Evolutionary conservation across 2,797 vertebrate genomes (phyloP), one percentile per base, ranked within the genome.

Genomic region (Gobionotothen gibberifrons): DNA sequence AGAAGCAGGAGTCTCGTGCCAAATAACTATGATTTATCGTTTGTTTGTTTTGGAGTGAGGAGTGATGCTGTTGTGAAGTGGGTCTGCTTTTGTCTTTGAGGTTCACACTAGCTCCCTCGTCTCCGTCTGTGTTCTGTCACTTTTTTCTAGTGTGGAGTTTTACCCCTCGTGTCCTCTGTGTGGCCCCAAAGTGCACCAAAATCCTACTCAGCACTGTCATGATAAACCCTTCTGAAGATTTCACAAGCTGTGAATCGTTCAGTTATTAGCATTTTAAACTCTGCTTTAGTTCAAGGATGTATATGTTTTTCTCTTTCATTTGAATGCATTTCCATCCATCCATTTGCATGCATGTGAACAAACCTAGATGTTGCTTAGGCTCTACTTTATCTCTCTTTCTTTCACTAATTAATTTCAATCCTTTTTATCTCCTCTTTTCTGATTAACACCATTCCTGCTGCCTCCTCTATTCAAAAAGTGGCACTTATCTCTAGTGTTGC

Each of bases 401-500:
- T 90, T 88, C 82, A 82, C 87, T 87, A 62, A 80, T 92, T 91
- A 74, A 85, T 86, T 89, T 86, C 76, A 90, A 74, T 75, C 76
- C 69, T 83, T 89, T 89, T 90, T 72, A 83, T 87, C 83, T 90
- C 76, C 87, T 92, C 90, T 88, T 91, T 92, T 92, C 89, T 86
- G 85, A 94, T 91, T 92, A 93, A 93, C 90, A 85, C 87, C 90
- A 93, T 90, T 89, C 87, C 85, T 89, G 91, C 93, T 91, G 92
- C 90, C 91, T 92, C 91, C 87, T 92, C 88, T 91, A 77, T 81
- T 88, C 82, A 78, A 93, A 96, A 99, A 98, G 97, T 98, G 97
- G 96, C 98, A 99, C 97, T 99, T 99, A 99, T 99, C 97, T 99
- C 97, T 96, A 97, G 96, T 96, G 80, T 90, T 90, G 89, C 95